Evolutionary conservation across 2,888 invertebrate genomes (phyloP).

Genomic region (Alviniconcha strummeri): DNA sequence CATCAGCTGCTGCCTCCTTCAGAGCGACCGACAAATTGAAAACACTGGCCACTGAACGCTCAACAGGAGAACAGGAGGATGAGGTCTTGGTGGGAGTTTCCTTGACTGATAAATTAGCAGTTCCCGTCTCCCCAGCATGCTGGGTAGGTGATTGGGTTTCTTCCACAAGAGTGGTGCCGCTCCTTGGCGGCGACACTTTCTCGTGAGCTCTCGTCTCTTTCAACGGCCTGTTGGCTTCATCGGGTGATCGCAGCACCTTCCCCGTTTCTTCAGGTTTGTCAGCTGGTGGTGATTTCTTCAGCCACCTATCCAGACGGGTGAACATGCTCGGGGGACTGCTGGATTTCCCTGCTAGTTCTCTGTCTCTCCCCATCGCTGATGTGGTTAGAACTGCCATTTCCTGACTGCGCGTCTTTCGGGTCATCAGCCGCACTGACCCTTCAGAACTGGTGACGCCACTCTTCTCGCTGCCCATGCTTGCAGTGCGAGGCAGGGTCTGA

Average conservation of each 20-base stretch:
- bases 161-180: slow-evolving; percentile 54
- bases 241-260: neutral
- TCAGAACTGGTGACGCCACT: neutral
- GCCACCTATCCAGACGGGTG: slow-evolving; percentile 52
- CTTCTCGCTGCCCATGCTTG: too few species aligned
- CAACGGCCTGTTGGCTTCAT: neutral
- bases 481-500: slow-evolving; percentile 15
- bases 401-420: slow-evolving; percentile 37
- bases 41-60: neutral
- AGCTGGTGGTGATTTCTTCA: slow-evolving; percentile 50
- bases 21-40: neutral
- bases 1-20: neutral
- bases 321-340: slow-evolving; percentile 30
- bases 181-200: neutral
- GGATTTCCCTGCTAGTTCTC: slow-evolving; percentile 35
- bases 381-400: slow-evolving; percentile 35
- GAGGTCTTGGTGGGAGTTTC: slow-evolving; percentile 54
- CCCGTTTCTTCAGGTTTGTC: neutral
- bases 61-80: neutral
- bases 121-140: slow-evolving; percentile 27
- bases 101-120: slow-evolving; percentile 42
- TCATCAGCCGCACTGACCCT: neutral
- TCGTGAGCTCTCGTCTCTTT: neutral
- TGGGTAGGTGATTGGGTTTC: slow-evolving; percentile 64
- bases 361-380: slow-evolving; percentile 36